Evolutionary conservation across 2,797 vertebrate genomes (phyloP), one percentile per base, ranked within the genome.

Genomic region (Mormyrops attenuatus): DNA sequence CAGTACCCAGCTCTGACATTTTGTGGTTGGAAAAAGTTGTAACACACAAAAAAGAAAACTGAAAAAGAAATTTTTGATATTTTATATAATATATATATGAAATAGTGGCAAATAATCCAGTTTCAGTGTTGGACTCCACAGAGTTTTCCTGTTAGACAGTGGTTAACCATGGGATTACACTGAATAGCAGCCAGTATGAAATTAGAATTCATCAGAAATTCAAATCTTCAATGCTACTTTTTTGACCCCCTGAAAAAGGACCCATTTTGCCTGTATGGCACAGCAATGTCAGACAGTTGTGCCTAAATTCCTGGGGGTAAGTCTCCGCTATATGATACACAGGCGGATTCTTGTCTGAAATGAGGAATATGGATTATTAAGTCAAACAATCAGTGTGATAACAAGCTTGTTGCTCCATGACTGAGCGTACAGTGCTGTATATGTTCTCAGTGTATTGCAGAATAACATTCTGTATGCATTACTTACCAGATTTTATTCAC

Each of bases 101-200:
- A 4, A 38, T 69, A 57, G 30, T 60, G 41, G 55, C 86, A 26
- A n/a, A 60, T 34, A 41, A 55, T 55, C 52, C 26, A 55, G 85
- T 55, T 41, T 55, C 55, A 60, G n/a, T 44, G 26, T 5, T 63
- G 9, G 55, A 60, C 3, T 2, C n/a, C 38, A 60, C 53, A 44
- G 86, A 11, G 60, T 20, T 47, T 26, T 86, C 22, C 26, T 55
- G 6, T 60, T 44, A 85, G 5, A 41, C 49, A 15, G 47, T 82
- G 11, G 11, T 90, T 77, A 2, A 90, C 30, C 34, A 88, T 49
- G 88, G 85, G 63, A 89, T 49, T 89, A 89, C 26, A 3, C n/a
- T 7, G 22, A 34, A 63, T n/a, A 38, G 3, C 38, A 22, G 34
- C 34, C 15, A 34, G 41, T 44, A 17, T 26, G 13, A 87, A 26